These are phyloP conservation scores for Mastomys natalensis DNA, from an alignment of 2,113 vertebrate species.

Conservation along the genomic window DNA sequence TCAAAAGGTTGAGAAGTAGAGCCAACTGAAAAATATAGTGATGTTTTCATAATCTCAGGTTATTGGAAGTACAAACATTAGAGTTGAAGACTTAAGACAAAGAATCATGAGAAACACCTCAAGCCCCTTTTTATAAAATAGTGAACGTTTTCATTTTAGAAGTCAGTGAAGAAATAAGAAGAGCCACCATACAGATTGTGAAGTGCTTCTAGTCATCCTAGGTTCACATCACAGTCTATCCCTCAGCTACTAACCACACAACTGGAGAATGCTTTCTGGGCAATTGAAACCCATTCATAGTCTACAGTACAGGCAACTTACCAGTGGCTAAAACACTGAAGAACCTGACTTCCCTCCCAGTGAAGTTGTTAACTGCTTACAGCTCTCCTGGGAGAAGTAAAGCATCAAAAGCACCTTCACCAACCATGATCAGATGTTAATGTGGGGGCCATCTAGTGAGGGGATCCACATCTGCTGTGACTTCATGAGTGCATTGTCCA, in stretches of 20 bases:
- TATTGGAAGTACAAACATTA: conserved; percentile 20
- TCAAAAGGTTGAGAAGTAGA: conserved; percentile 25
- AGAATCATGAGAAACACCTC: background rate
- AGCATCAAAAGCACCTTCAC: no score
- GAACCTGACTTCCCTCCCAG: background rate
- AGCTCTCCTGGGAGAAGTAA: background rate
- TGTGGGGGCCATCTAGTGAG: background rate
- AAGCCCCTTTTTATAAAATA: background rate
- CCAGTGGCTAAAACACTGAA: background rate
- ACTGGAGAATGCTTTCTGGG: background rate
- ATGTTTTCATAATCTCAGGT: background rate
- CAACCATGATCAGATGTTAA: background rate
- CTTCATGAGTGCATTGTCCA: background rate
- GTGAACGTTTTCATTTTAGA: background rate
- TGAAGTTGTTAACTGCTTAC: background rate
- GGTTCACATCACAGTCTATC: background rate
- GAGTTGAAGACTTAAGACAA: background rate
- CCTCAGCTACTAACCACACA: background rate
- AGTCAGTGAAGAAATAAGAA: background rate
- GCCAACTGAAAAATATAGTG: background rate
- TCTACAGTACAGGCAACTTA: background rate
- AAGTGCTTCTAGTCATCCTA: background rate
- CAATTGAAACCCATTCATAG: background rate
- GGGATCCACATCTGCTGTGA: background rate
- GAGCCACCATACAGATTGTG: background rate